These are phyloP conservation scores for Cydia amplana DNA, from an alignment of 1,140 invertebrate species.

Conservation along the genomic window DNA sequence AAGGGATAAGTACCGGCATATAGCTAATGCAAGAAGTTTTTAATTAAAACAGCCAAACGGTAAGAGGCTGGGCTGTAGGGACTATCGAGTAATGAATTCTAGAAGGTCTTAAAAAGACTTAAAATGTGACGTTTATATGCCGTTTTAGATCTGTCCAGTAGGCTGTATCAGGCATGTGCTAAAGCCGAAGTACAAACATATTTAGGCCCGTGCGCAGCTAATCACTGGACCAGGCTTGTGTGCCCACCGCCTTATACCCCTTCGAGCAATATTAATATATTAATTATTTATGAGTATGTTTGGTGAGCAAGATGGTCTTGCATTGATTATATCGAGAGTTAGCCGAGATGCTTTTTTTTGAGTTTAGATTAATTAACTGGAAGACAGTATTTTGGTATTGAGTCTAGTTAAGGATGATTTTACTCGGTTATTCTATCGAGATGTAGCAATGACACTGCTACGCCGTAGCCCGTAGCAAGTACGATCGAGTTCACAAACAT, in stretches of 20 bases:
- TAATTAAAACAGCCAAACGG: conserved; percentile 77
- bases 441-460: background rate
- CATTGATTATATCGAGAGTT: conserved; percentile 18
- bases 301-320: conserved; percentile 6
- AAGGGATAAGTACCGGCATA: conserved; percentile 68
- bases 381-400: background rate
- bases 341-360: background rate
- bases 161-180: conserved; percentile 66
- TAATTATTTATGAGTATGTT: conserved; percentile 24
- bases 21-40: conserved; percentile 78
- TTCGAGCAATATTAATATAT: conserved; percentile 41
- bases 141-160: background rate
- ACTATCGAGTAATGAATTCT: conserved; percentile 21
- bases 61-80: conserved; percentile 75
- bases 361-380: background rate
- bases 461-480: conserved; percentile 1
- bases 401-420: too few relatives aligned
- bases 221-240: conserved; percentile 63
- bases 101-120: background rate
- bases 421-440: too few relatives aligned
- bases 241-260: conserved; percentile 65
- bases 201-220: conserved; percentile 73
- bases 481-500: too few relatives aligned
- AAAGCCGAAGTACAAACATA: conserved; percentile 77
- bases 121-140: background rate